Conservation (phyloP, 1,140 invertebrate genomes). For the Chelonus insularis region DNA sequence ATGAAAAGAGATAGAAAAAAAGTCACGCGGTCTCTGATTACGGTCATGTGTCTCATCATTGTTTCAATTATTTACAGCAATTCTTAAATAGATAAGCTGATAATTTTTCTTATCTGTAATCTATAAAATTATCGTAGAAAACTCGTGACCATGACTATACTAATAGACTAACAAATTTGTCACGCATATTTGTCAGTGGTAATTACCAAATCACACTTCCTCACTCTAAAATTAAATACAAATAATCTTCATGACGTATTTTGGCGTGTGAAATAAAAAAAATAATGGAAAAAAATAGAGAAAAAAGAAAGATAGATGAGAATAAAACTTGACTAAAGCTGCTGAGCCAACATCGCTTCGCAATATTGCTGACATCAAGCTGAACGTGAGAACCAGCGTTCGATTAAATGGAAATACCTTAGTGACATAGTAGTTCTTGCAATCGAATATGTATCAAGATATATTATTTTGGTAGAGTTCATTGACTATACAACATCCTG, state of each 20-base stretch:
- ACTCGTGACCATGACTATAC: background rate
- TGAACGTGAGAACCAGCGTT: background rate
- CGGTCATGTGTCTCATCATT: too few relatives aligned
- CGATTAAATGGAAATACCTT: conserved; percentile 19
- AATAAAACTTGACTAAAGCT: background rate
- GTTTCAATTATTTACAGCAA: too few relatives aligned
- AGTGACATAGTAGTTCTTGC: background rate
- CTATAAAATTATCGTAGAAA: background rate
- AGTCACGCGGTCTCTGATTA: too few relatives aligned
- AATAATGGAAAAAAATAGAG: background rate
- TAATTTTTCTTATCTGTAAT: background rate
- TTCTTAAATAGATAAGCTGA: too few relatives aligned
- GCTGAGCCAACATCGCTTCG: background rate
- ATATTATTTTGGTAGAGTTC: background rate
- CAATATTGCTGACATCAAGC: background rate
- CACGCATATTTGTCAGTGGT: background rate
- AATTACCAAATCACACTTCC: background rate
- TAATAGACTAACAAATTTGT: background rate
- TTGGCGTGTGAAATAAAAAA: too few relatives aligned
- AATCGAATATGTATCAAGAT: too few relatives aligned
- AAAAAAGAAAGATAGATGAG: background rate
- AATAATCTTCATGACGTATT: background rate
- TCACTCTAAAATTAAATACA: background rate
- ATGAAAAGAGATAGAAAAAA: too few relatives aligned
- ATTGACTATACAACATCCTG: background rate